Conservation (phyloP, 1,140 invertebrate genomes). For the Drosophila sucinea region DNA sequence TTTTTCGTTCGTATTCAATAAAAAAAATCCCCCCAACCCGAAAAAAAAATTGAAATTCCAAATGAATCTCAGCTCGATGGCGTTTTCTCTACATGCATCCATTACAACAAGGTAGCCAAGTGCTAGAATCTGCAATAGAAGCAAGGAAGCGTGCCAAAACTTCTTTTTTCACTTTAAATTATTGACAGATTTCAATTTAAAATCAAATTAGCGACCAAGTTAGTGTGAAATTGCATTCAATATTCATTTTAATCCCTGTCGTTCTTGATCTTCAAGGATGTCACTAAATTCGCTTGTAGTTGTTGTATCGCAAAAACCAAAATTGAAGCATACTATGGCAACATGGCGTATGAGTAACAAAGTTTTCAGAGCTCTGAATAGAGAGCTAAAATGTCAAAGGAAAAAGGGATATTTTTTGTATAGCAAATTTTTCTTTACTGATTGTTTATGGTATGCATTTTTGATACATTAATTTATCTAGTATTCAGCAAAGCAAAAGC, state of each 20-base stretch:
- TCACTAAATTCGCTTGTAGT: no score
- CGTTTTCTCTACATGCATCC: neutral
- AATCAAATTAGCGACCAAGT: neutral
- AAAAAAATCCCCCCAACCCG: neutral
- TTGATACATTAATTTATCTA: no score
- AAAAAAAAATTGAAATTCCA: neutral
- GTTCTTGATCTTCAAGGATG: no score
- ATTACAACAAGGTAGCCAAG: neutral
- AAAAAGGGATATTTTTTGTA: no score
- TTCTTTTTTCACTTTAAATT: slow-evolving; percentile 1
- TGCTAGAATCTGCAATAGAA: neutral
- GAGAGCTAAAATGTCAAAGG: no score
- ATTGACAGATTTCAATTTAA: neutral
- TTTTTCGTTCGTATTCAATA: neutral
- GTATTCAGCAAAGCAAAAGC: no score
- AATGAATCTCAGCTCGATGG: slow-evolving; percentile 6
- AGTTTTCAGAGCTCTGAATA: no score
- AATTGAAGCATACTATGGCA: no score
- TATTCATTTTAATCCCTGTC: neutral
- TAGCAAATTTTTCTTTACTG: no score
- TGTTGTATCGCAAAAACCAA: no score
- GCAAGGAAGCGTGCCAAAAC: neutral
- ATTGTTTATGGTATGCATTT: no score
- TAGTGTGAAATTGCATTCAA: slow-evolving; percentile 3
- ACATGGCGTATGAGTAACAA: no score